Evolutionary conservation across 1,140 invertebrate genomes (phyloP).

Genomic region (Eupristina koningsbergeri): DNA sequence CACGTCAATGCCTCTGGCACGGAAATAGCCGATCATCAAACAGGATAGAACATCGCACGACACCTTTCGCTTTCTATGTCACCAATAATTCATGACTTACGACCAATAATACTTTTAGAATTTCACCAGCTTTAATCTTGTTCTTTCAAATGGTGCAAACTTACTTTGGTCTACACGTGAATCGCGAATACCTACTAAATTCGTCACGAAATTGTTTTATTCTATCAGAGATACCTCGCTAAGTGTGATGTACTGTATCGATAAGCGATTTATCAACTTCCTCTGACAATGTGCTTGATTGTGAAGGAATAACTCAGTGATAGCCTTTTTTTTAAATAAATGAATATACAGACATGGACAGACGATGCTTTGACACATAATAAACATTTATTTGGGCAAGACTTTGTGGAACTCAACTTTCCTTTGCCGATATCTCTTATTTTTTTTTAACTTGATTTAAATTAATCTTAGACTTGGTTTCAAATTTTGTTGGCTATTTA

Average conservation of each 20-base stretch:
- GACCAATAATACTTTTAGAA: slow-evolving; percentile 55
- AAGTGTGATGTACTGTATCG: slow-evolving; percentile 40
- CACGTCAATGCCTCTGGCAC: background rate
- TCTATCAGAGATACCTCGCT: background rate
- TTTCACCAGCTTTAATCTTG: no score
- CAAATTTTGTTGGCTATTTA: no score
- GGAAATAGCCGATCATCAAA: background rate
- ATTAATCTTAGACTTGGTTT: no score
- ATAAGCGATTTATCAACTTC: slow-evolving; percentile 15
- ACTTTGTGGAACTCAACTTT: background rate
- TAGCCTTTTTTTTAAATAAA: slow-evolving; percentile 10
- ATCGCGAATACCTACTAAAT: slow-evolving; percentile 55
- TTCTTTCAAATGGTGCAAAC: background rate
- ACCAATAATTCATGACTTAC: slow-evolving; percentile 55
- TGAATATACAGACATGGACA: background rate
- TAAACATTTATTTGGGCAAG: background rate
- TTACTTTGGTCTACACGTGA: slow-evolving; percentile 34
- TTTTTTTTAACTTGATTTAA: no score
- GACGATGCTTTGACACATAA: background rate
- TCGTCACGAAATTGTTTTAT: slow-evolving; percentile 53
- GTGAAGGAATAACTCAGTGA: background rate
- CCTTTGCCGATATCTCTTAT: background rate
- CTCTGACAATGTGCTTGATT: background rate
- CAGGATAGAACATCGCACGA: background rate
- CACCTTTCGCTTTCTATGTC: background rate